Evolutionary conservation across 2,113 vertebrate genomes (phyloP).

Genomic region (Parotia lawesii): DNA sequence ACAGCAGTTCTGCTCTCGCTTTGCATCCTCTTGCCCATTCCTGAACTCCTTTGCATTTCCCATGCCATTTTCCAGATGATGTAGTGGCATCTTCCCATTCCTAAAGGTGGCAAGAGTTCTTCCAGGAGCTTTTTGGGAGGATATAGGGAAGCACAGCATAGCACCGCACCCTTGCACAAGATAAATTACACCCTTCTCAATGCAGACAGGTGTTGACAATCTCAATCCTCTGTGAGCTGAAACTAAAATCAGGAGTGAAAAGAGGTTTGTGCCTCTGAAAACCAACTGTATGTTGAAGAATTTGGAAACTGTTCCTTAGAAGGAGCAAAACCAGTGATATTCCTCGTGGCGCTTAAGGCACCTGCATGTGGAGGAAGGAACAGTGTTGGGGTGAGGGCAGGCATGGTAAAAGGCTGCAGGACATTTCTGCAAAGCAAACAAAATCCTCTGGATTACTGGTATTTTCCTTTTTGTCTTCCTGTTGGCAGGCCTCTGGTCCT

Average conservation of each 20-base stretch:
- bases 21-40: background rate
- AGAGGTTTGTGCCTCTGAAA: background rate
- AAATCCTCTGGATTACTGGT: background rate
- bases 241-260: background rate
- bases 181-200: background rate
- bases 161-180: accelerated
- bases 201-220: background rate
- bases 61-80: accelerated
- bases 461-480: background rate
- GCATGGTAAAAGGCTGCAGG: background rate
- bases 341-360: background rate
- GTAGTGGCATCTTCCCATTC: background rate
- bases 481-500: constrained; percentile 62
- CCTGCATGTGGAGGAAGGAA: background rate
- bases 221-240: background rate
- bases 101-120: background rate
- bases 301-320: background rate
- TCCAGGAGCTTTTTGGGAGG: background rate
- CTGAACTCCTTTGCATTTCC: background rate
- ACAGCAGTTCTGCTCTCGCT: accelerated
- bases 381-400: background rate
- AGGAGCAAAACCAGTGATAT: background rate
- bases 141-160: accelerated
- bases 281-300: background rate
- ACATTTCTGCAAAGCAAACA: background rate